Evolutionary conservation across 2,888 invertebrate genomes (phyloP).

Genomic region (Altica lythri): DNA sequence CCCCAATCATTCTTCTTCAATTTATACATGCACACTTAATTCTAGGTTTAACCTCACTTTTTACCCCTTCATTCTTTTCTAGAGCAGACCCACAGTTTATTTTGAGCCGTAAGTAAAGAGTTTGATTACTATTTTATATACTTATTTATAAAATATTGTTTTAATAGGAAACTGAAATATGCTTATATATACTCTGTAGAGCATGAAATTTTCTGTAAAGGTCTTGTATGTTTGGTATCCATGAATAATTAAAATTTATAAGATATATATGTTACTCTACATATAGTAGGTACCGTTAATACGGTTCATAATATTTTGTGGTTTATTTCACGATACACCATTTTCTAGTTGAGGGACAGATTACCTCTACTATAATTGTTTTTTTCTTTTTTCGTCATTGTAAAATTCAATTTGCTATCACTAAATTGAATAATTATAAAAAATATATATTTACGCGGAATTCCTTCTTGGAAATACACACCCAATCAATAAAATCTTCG

Average conservation of each 20-base stretch:
- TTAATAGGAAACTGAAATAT: constrained; percentile 23
- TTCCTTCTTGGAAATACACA: no score
- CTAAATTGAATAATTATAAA: no score
- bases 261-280: constrained; percentile 22
- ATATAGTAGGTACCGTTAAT: constrained; percentile 22
- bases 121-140: no score
- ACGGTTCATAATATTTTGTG: constrained; percentile 26
- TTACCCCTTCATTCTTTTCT: no score
- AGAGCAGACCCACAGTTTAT: no score
- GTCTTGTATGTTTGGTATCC: constrained; percentile 21
- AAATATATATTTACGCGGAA: no score
- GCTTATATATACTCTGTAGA: constrained; percentile 18
- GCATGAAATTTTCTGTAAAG: constrained; percentile 24
- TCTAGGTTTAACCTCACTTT: no score
- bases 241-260: constrained; percentile 26
- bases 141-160: constrained; percentile 16
- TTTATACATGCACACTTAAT: no score
- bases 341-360: constrained; percentile 6
- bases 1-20: no score
- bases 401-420: no score
- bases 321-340: constrained; percentile 17
- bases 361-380: constrained; percentile 2
- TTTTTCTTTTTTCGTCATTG: constrained; percentile 1
- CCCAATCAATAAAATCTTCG: no score
- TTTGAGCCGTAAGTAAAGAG: no score